Base-by-base conservation (phyloP, 2,888 invertebrate genomes). In the Amphipyra berbera region DNA sequence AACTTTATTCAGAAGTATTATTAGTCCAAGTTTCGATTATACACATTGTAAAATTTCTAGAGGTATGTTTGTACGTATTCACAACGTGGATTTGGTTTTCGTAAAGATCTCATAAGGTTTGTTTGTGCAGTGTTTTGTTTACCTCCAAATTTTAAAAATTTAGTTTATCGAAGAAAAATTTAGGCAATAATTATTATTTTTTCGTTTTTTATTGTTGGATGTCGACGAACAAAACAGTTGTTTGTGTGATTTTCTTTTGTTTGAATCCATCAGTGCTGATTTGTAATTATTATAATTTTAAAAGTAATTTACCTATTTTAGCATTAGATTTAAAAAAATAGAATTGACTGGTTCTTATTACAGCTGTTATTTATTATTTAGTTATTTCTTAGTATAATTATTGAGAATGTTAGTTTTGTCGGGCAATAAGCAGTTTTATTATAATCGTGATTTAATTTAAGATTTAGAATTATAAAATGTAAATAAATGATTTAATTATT, bases 61-160 rank as follows among this genome's bases (percentile, higher is more conserved):
- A 84, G 87, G 90, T 92, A 90, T 89, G 89, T 81, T 87, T 90
- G 91, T 92, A 90, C 83, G 90, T 92, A 90, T 87, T 89, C 83
- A 89, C 85, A 86, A 85, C 84, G 92, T 90, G 90, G 89, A 90
- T 93, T 95, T 94, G 94, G 95, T 95, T 95, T 95, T 95, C 95
- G 92, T 93, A 89, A 94, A 94, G 95, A 95, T 95, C 95, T 95
- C 95, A 95, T 94, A 94, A 80, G 90, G 90, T 92, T 94, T 93
- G 94, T 95, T 95, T 95, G 94, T 94, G 94, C 92, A 95, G 95
- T 94, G 94, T 95, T 95, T 93, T 94, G 91, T 94, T 95, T 90
- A 92, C 92, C 90, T 90, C 93, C 85, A 94, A 94, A 95, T 94
- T 95, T 95, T 94, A 93, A 91, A 86, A 85, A 87, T 79, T 85